Percentiles rank a stretch among this genome's conserved stretches.
Evolutionary conservation across 1,140 invertebrate species (phyloP).

Genomic region (Musca vetustissima): DNA sequence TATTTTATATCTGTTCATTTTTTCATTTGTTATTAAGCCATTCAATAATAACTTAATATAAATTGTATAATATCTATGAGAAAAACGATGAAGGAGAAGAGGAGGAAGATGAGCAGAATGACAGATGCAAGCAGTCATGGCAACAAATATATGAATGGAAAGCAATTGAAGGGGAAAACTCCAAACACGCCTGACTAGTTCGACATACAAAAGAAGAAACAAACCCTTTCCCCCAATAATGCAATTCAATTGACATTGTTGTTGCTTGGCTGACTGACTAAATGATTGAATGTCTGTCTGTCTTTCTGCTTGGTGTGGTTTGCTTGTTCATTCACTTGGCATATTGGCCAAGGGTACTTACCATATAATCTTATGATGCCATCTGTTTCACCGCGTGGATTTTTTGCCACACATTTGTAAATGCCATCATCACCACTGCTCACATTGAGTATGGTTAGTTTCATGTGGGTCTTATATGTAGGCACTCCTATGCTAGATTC

Average conservation of each 20-base stretch:
- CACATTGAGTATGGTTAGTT: slow-evolving; percentile 73
- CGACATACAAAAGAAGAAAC: not conserved
- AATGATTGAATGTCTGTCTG: not conserved
- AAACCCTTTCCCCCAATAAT: not conserved
- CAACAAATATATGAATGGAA: too few species aligned
- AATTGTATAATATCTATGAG: too few species aligned
- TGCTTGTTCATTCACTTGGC: too few species aligned
- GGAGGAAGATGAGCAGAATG: too few species aligned
- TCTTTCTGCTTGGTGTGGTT: not conserved
- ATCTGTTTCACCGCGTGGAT: slow-evolving; percentile 88
- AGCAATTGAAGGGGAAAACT: not conserved
- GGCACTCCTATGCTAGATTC: slow-evolving; percentile 69
- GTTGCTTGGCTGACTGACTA: not conserved
- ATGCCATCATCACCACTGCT: slow-evolving; percentile 78
- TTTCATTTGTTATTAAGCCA: too few species aligned
- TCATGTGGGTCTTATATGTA: slow-evolving; percentile 83
- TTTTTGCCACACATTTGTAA: slow-evolving; percentile 88
- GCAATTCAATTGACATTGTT: not conserved
- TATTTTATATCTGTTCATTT: too few species aligned
- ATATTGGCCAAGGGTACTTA: slow-evolving; percentile 61
- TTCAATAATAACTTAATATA: too few species aligned
- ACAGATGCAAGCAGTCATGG: too few species aligned
- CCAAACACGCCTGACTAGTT: not conserved
- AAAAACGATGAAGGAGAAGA: too few species aligned
- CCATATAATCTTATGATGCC: slow-evolving; percentile 86